These are phyloP conservation scores for Xestia xanthographa DNA, from an alignment of 2,888 invertebrate genomes.

Conservation along the genomic window DNA sequence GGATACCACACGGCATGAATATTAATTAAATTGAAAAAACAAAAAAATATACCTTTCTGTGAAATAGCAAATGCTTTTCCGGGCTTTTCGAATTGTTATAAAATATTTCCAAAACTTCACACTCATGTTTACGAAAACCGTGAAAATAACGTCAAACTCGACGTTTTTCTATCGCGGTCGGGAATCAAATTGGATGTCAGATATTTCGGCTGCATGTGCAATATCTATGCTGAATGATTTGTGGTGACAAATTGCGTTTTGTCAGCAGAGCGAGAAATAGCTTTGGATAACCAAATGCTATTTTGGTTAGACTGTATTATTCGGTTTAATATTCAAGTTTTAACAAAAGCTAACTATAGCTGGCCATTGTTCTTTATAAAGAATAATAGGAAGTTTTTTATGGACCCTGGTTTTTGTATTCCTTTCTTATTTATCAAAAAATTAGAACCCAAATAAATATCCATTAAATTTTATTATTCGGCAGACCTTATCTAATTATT, in stretches of 20 bases:
- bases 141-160: neutral
- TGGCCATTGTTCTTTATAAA: neutral
- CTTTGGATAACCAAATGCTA: conserved; percentile 20
- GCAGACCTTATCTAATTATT: neutral
- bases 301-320: neutral
- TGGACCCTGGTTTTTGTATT: neutral
- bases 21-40: neutral
- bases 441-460: neutral
- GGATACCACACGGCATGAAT: too few relatives aligned
- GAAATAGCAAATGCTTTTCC: neutral
- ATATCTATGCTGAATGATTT: conserved; percentile 44
- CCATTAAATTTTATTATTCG: neutral
- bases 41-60: neutral
- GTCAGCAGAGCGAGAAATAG: conserved; percentile 9
- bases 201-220: conserved; percentile 33
- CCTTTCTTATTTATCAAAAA: neutral
- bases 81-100: neutral
- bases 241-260: conserved; percentile 44
- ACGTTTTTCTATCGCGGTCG: conserved; percentile 11
- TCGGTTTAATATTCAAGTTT: neutral
- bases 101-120: conserved; percentile 9
- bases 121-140: neutral
- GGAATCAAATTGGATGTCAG: conserved; percentile 41
- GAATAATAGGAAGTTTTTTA: neutral
- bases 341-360: neutral